Evolutionary conservation across 2,888 invertebrate species (phyloP).

Genomic region (Athrips mouffetella): DNA sequence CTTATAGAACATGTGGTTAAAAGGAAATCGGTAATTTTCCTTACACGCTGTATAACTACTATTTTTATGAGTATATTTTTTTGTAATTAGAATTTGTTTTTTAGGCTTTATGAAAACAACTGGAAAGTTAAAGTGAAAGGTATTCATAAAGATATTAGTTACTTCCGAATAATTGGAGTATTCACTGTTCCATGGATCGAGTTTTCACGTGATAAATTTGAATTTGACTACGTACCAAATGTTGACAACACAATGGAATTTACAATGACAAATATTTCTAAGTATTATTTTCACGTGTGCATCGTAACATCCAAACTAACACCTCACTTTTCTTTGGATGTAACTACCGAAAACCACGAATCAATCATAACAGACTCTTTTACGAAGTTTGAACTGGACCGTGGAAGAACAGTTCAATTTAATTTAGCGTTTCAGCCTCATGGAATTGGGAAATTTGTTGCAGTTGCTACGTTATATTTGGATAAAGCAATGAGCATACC

Average conservation of each 20-base stretch:
- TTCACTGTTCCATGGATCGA: constrained; percentile 63
- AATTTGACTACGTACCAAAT: constrained; percentile 45
- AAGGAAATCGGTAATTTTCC: no score
- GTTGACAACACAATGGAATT: constrained; percentile 47
- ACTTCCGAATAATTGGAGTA: constrained; percentile 58
- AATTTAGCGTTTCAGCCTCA: constrained; percentile 58
- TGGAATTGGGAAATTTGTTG: constrained; percentile 52
- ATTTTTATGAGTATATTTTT: constrained; percentile 3
- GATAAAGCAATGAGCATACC: constrained; percentile 59
- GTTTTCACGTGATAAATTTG: constrained; percentile 60
- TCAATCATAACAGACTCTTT: constrained; percentile 42
- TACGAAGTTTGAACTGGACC: constrained; percentile 57
- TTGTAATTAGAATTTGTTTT: constrained; percentile 24
- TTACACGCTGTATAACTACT: no score
- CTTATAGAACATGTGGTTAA: no score
- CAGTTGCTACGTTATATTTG: constrained; percentile 56
- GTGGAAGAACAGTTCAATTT: constrained; percentile 37
- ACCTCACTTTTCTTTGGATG: constrained; percentile 53
- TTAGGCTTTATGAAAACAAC: constrained; percentile 60
- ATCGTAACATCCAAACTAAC: constrained; percentile 52
- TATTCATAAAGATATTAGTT: constrained; percentile 59
- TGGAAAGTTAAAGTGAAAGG: constrained; percentile 52
- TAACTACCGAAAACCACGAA: constrained; percentile 40
- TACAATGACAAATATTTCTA: constrained; percentile 63
- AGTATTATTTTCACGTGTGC: constrained; percentile 50